These are phyloP conservation scores for Scalopus aquaticus DNA, from an alignment of 2,113 vertebrate species.

Conservation along the genomic window DNA sequence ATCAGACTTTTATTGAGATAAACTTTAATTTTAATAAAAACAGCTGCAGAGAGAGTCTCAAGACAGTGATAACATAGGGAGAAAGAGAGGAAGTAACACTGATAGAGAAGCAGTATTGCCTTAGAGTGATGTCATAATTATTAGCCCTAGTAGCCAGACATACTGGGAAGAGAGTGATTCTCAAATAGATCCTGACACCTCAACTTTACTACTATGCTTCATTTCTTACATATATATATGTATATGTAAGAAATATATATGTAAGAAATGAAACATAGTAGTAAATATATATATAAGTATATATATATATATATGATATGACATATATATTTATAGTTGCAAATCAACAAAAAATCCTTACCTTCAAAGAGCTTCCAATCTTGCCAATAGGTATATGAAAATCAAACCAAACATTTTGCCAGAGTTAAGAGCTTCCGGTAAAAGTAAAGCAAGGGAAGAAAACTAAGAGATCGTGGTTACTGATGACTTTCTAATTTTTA, in stretches of 20 bases:
- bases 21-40: conserved; percentile 10
- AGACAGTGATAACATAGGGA: not conserved
- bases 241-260: too few species aligned
- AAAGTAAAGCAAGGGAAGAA: not conserved
- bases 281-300: too few species aligned
- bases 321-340: too few species aligned
- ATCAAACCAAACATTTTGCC: not conserved
- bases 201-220: not conserved
- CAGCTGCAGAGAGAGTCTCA: not conserved
- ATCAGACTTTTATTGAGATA: not conserved
- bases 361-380: not conserved
- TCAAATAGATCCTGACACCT: not conserved
- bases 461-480: not conserved
- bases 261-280: too few species aligned
- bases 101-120: not conserved
- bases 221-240: not conserved
- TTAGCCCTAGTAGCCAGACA: not conserved
- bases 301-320: too few species aligned
- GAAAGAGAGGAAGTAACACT: not conserved
- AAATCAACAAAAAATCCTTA: not conserved
- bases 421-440: not conserved
- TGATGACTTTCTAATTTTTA: not conserved
- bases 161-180: not conserved
- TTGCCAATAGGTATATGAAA: not conserved
- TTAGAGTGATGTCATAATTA: not conserved